Percentiles rank a stretch among this genome's conserved stretches.
Conservation (phyloP, 2,888 invertebrate species). For the Lithodes maja region DNA sequence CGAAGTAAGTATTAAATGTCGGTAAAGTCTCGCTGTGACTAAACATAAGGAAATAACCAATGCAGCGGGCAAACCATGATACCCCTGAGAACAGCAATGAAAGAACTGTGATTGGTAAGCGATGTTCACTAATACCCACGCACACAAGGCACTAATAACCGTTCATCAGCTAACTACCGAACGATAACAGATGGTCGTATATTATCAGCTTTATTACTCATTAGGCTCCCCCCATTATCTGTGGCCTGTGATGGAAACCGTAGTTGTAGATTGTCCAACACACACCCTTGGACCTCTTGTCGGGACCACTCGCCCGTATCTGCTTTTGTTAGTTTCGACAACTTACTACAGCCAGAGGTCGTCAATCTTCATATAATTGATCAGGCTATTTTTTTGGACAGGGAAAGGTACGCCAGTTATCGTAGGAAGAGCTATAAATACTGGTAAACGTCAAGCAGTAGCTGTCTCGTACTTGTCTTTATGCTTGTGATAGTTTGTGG, state of each 20-base stretch:
- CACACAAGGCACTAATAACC: not conserved
- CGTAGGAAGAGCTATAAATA: no score
- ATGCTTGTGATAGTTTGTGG: no score
- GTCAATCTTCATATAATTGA: not conserved
- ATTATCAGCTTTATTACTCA: not conserved
- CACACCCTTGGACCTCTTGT: not conserved
- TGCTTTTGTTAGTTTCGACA: conserved; percentile 2
- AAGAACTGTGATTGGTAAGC: not conserved
- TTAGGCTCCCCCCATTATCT: not conserved
- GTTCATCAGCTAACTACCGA: conserved; percentile 6
- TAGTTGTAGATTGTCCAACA: not conserved
- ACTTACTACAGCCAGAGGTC: not conserved
- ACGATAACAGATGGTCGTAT: conserved; percentile 8
- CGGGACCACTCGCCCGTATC: conserved; percentile 13
- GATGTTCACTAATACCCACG: not conserved
- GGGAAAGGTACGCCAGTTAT: no score
- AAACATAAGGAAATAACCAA: no score
- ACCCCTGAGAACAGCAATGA: not conserved
- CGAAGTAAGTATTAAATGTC: no score
- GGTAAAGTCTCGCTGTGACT: no score
- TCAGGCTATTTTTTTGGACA: no score
- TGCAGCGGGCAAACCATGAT: no score
- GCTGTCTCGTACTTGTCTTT: no score
- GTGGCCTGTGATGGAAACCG: not conserved
- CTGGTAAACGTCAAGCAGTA: no score